Evolutionary conservation across 2,888 invertebrate genomes (phyloP), one percentile per base, ranked within the genome.

Genomic region (Melinaea menophilus): DNA sequence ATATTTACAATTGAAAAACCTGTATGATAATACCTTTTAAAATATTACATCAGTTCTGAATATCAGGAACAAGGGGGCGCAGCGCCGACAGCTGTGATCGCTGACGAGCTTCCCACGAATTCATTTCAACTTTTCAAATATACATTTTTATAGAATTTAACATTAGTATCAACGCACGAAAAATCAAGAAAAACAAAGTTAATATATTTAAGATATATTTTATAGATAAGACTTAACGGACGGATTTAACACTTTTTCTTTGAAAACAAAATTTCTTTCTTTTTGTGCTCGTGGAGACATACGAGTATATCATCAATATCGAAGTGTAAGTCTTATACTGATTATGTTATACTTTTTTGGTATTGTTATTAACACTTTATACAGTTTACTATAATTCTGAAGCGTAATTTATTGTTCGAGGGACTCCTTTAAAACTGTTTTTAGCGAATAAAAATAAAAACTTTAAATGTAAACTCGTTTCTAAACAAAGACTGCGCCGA

Each of bases 401-500:
- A 37, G 2, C 12, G 12, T 12, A 3, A 47, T 13, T 47, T 4
- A 47, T 47, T 47, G 47, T 13, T 13, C 4, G n/a, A 22, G 22
- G 22, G 22, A 22, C 22, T 22, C 22, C 22, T 22, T 22, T 22
- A 22, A 22, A 22, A 22, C 22, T 22, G 22, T 22, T 12, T 51
- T 3, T 51, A 22, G 48, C 5, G 22, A 51, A 51, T 13, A 51
- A 51, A 22, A 51, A 22, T 7, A 51, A 31, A 22, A 13, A 51
- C 13, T 12, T 51, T 13, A 51, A 51, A 51, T 51, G 48, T 22
- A 22, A 51, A 51, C 48, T 51, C 22, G 5, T 22, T 51, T 31
- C 48, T 51, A 51, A 51, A 51, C 48, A 51, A 51, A 51, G 48
- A 51, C 13, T 51, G 22, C 48, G 48, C 22, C 48, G 4, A 22